Base-by-base conservation (phyloP, 1,140 invertebrate genomes). In the Trissolcus basalis region DNA sequence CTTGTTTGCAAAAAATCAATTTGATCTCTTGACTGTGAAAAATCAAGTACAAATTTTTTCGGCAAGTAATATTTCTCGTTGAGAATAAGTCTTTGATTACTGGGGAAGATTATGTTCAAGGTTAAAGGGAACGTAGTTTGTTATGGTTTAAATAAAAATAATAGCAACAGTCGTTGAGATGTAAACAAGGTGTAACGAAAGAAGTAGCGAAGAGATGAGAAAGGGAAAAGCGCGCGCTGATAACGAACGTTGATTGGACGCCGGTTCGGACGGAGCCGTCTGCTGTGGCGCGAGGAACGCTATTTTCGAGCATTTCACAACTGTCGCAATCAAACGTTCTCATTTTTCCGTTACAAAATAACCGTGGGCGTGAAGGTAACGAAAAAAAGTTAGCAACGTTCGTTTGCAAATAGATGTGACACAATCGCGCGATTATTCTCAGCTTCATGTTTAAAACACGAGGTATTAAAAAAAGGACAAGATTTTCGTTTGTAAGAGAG, bases 381-480 rank as follows among this genome's bases (percentile, higher is more conserved):
- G 48, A 63, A 75, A 72, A n/a, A 61, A 19, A 44, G 19, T 27
- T 56, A 45, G n/a, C 41, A n/a, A 63, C 41, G 47, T 15, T 9
- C 7, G 13, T 35, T 33, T 49, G 41, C 33, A 59, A 75, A 68
- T 75, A 68, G 53, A 33, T 19, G 56, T 74, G 71, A 68, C 58
- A 68, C 54, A 75, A 75, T 68, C 53, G 7, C 44, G 13, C 12
- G 45, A 75, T 58, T 47, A 75, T 58, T 56, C 14, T 2, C 59
- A 49, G 16, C 53, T 75, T 75, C 59, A 75, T 75, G 64, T 44
- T 64, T 64, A 69, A 75, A 69, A 69, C 59, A 75, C 53, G 47
- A 49, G 58, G 19, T 27, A 27, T 27, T 44, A 39, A 75, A 69
- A 75, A 60, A 53, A 69, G 53, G 59, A n/a, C 44, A 45, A 56